Evolutionary conservation across 1,140 invertebrate species (phyloP).

Genomic region (Phocides pigmalion): DNA sequence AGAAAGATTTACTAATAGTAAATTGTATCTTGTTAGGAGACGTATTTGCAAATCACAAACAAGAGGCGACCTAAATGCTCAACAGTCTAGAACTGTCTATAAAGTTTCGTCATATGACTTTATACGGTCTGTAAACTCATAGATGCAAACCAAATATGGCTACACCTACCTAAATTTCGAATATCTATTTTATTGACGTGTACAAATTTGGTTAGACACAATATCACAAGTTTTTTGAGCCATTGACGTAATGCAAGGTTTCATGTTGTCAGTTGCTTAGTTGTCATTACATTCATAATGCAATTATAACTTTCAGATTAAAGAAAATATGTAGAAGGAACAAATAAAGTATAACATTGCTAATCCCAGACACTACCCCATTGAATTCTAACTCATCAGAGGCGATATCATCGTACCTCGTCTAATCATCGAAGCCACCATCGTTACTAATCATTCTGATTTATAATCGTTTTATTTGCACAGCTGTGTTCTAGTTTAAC

Average conservation of each 20-base stretch:
- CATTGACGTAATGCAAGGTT: slow-evolving; percentile 21
- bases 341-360: not conserved
- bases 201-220: slow-evolving; percentile 7
- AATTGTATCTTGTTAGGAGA: not conserved
- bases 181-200: slow-evolving; percentile 9
- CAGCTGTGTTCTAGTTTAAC: not conserved
- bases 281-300: slow-evolving; percentile 6
- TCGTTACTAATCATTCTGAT: not conserved
- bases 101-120: not conserved
- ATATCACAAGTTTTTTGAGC: not conserved
- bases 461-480: not conserved
- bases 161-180: slow-evolving; percentile 1
- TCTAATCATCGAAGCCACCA: too few species aligned
- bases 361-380: too few species aligned
- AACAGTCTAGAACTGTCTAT: not conserved
- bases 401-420: too few species aligned
- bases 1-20: too few species aligned
- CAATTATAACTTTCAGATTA: not conserved
- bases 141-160: slow-evolving; percentile 9
- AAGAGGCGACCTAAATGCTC: not conserved
- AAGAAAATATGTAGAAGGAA: not conserved
- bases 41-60: not conserved
- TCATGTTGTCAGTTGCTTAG: slow-evolving; percentile 17
- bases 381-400: too few species aligned
- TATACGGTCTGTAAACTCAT: slow-evolving; percentile 10